These are phyloP conservation scores for Orthonevra nobilis DNA, from an alignment of 2,888 invertebrate species.

Conservation along the genomic window DNA sequence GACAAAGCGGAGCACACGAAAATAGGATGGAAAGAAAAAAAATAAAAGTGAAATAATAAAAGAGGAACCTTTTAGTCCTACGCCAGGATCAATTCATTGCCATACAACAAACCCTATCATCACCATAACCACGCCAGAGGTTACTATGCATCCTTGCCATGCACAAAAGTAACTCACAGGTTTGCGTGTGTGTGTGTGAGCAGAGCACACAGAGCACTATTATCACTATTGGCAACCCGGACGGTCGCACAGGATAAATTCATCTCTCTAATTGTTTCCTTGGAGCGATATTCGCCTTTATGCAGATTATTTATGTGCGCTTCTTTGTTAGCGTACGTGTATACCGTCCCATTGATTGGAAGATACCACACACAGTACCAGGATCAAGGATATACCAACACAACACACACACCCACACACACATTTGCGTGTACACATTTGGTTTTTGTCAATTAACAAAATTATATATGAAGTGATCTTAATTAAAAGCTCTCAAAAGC, in stretches of 20 bases:
- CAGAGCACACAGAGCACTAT: conserved; percentile 4
- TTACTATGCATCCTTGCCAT: conserved; percentile 29
- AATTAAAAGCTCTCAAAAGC: conserved; percentile 65
- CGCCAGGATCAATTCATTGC: conserved; percentile 29
- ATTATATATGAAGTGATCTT: conserved; percentile 68
- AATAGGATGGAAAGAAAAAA: too few species aligned
- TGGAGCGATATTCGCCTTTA: conserved; percentile 60
- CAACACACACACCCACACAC: too few species aligned
- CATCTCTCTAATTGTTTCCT: conserved; percentile 66
- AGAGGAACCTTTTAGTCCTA: too few species aligned
- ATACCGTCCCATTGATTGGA: too few species aligned
- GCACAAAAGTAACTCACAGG: conserved; percentile 30
- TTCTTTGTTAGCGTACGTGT: conserved; percentile 7
- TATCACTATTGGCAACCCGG: conserved; percentile 36
- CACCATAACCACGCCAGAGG: conserved; percentile 32
- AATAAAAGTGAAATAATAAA: too few species aligned
- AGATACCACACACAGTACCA: not conserved
- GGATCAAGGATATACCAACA: too few species aligned
- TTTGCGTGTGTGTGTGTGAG: too few species aligned
- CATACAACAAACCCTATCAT: conserved; percentile 16
- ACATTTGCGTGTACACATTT: conserved; percentile 37
- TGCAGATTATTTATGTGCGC: conserved; percentile 58
- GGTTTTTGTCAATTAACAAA: conserved; percentile 68
- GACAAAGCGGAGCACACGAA: conserved; percentile 5
- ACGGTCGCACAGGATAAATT: conserved; percentile 47